Conservation (phyloP, 2,113 vertebrate species). For the Nerophis ophidion region DNA sequence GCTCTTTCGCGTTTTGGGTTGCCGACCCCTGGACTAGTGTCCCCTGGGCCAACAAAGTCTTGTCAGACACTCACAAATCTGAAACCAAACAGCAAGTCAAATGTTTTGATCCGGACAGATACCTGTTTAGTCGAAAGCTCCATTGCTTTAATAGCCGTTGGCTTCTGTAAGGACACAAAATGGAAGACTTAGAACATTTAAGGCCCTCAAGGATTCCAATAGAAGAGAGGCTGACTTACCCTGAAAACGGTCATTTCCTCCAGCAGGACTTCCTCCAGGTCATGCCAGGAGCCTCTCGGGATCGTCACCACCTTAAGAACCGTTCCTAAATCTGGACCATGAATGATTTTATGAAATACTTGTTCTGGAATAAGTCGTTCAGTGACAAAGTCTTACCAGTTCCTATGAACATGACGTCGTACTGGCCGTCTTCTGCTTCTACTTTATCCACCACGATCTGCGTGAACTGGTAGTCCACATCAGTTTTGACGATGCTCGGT, state of each 20-base stretch:
- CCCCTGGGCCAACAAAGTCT: too few relatives aligned
- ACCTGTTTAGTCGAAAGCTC: slow-evolving; percentile 98
- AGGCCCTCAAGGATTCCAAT: not conserved
- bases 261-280: slow-evolving; percentile 94
- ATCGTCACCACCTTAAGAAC: slow-evolving; percentile 96
- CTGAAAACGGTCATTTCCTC: slow-evolving; percentile 97
- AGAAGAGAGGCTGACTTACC: slow-evolving; percentile 67
- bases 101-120: slow-evolving; percentile 7
- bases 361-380: not conserved
- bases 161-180: slow-evolving; percentile 74
- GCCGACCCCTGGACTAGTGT: too few relatives aligned
- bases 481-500: slow-evolving; percentile 93
- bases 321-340: slow-evolving; percentile 81
- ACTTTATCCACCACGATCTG: slow-evolving; percentile 96
- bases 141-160: slow-evolving; percentile 87
- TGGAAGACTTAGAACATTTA: not conserved
- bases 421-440: slow-evolving; percentile 94
- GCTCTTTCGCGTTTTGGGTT: too few relatives aligned
- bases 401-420: slow-evolving; percentile 98
- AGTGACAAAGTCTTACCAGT: slow-evolving; percentile 66
- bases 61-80: not conserved
- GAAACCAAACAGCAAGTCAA: not conserved
- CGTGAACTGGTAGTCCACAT: slow-evolving; percentile 95
- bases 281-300: slow-evolving; percentile 95
- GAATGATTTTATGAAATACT: not conserved